Conservation (phyloP, 2,888 invertebrate genomes). For the Proisotoma minuta region DNA sequence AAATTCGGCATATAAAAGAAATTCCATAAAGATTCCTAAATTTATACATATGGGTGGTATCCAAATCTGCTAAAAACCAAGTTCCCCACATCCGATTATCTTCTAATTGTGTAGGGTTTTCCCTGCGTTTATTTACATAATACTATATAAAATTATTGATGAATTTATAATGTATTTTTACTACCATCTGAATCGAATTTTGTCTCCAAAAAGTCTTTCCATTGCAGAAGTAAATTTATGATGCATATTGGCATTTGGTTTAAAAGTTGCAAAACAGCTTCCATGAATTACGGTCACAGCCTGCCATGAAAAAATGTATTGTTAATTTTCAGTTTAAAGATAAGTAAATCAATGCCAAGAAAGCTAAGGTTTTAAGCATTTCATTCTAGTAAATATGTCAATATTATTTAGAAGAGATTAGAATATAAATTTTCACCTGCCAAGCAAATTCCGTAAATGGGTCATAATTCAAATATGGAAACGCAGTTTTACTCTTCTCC, state of each 20-base stretch:
- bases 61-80: slow-evolving; percentile 39
- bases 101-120: slow-evolving; percentile 31
- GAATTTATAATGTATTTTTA: neutral
- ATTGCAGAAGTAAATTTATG: slow-evolving; percentile 35
- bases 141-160: neutral
- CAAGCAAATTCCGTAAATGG: slow-evolving; percentile 37
- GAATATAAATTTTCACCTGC: too few relatives aligned
- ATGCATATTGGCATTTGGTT: slow-evolving; percentile 42
- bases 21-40: too few relatives aligned
- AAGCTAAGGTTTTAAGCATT: too few relatives aligned
- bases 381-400: too few relatives aligned
- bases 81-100: slow-evolving; percentile 34
- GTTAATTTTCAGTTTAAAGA: too few relatives aligned
- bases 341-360: too few relatives aligned
- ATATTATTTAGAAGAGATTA: too few relatives aligned
- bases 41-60: slow-evolving; percentile 27
- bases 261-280: slow-evolving; percentile 37
- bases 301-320: too few relatives aligned
- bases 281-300: slow-evolving; percentile 40
- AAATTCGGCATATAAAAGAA: too few relatives aligned
- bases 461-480: slow-evolving; percentile 33
- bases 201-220: slow-evolving; percentile 35
- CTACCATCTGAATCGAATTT: slow-evolving; percentile 33
- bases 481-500: neutral
- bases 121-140: slow-evolving; percentile 15